phyloP scores from a whole-genome alignment of 2,797 vertebrate species.

The Ibycter americanus region DNA sequence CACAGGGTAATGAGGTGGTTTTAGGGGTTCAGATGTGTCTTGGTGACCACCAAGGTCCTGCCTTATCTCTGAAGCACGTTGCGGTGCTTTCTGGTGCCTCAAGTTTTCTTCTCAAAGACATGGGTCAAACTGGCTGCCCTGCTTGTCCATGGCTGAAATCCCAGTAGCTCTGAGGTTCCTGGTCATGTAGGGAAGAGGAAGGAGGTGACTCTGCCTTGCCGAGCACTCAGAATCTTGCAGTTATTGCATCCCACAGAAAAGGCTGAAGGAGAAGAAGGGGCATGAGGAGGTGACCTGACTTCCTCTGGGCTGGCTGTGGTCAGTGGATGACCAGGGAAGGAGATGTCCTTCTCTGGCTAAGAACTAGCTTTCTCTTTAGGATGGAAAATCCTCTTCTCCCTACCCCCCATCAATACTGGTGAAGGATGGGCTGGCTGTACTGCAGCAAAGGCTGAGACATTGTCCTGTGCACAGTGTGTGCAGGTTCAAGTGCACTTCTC shows the following conservation, averaged over 20 bases:
- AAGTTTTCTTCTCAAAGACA: neutral
- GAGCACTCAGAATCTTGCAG: neutral
- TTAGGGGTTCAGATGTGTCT: neutral
- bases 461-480: neutral
- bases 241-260: neutral
- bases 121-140: neutral
- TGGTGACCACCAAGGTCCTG: neutral
- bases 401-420: accelerated
- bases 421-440: neutral
- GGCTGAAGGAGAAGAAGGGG: neutral
- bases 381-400: neutral
- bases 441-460: neutral
- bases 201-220: neutral
- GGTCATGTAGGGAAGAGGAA: neutral
- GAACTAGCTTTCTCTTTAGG: neutral
- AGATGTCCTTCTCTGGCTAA: neutral
- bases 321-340: neutral
- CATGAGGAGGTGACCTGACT: neutral
- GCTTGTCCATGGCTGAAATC: neutral
- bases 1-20: neutral
- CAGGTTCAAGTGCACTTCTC: neutral
- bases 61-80: neutral
- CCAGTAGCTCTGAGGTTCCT: neutral
- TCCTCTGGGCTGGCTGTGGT: neutral
- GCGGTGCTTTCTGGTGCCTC: neutral